Percentiles rank a stretch among this genome's conserved stretches.
Conservation (phyloP, 1,140 invertebrate genomes). For the Drosophila navojoa region DNA sequence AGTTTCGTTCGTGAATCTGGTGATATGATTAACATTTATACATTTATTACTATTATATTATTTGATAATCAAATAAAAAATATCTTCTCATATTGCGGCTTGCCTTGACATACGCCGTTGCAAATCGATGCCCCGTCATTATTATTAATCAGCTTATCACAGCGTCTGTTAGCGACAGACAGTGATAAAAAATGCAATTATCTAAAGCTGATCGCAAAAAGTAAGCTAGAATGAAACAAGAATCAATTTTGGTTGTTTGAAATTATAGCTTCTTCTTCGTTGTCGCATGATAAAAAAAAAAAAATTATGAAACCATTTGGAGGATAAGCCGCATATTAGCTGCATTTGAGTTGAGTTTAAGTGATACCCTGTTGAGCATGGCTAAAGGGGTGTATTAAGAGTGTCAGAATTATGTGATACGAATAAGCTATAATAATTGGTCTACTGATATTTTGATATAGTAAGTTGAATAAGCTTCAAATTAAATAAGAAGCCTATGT, state of each 20-base stretch:
- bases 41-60: background rate
- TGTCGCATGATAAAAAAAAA: constrained; percentile 45
- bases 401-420: too few species aligned
- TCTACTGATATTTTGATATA: too few species aligned
- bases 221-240: background rate
- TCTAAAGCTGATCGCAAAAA: background rate
- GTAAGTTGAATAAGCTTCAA: too few species aligned
- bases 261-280: constrained; percentile 47
- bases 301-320: constrained; percentile 53
- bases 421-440: too few species aligned
- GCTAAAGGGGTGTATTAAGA: background rate
- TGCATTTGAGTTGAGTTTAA: constrained; percentile 25
- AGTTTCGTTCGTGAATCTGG: constrained; percentile 33
- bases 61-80: constrained; percentile 24
- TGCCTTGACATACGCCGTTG: constrained; percentile 18
- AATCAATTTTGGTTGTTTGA: constrained; percentile 9
- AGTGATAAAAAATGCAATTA: constrained; percentile 43
- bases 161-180: too few species aligned
- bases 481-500: too few species aligned
- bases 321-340: constrained; percentile 24
- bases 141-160: constrained; percentile 41
- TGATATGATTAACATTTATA: background rate
- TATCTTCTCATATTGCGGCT: constrained; percentile 14
- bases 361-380: background rate
- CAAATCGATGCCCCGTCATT: constrained; percentile 5